These are phyloP conservation scores for Drosophila parvula DNA, from an alignment of 1,140 invertebrate species.

Conservation along the genomic window DNA sequence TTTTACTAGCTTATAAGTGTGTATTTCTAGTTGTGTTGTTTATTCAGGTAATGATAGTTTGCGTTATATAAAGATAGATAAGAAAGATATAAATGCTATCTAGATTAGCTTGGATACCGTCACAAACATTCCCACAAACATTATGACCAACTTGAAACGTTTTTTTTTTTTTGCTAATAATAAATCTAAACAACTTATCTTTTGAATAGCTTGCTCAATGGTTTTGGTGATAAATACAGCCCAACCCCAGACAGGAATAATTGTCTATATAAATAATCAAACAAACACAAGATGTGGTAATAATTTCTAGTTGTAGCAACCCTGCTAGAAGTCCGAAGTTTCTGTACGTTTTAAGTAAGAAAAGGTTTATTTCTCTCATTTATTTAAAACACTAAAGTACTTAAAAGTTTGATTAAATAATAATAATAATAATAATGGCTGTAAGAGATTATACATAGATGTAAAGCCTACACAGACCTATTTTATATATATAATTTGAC, in stretches of 20 bases:
- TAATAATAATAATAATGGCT: too few species aligned
- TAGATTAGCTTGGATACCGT: neutral
- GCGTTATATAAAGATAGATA: constrained; percentile 18
- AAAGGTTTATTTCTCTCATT: neutral
- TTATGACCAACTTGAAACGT: neutral
- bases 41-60: neutral
- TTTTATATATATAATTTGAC: neutral
- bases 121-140: constrained; percentile 1
- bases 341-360: too few species aligned
- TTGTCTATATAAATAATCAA: neutral
- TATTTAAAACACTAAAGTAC: neutral
- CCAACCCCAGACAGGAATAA: neutral
- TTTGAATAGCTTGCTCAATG: constrained; percentile 11
- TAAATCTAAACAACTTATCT: constrained; percentile 16
- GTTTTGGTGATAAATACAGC: constrained; percentile 9
- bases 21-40: neutral
- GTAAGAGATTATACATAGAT: too few species aligned
- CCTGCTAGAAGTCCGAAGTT: too few species aligned
- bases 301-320: neutral
- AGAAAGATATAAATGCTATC: constrained; percentile 7
- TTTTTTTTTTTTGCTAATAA: constrained; percentile 21
- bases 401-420: neutral
- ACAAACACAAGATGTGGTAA: neutral
- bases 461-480: neutral
- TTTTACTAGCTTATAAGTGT: neutral